Base-by-base conservation (phyloP, 2,113 vertebrate genomes). In the Stercorarius parasiticus region DNA sequence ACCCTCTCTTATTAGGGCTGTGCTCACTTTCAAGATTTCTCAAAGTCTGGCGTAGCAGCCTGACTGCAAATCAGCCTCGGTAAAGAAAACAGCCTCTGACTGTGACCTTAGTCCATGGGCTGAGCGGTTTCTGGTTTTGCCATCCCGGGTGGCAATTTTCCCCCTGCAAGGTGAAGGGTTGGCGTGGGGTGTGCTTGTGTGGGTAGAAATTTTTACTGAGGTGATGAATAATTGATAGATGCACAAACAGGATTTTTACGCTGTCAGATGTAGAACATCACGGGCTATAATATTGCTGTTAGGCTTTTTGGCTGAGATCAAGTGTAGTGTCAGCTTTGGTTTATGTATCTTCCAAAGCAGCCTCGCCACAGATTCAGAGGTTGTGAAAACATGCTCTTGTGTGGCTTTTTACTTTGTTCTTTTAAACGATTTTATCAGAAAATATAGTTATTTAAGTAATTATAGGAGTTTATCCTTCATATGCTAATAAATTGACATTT, bases 401-500 rank as follows among this genome's bases (percentile, higher is more conserved):
- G 42, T 58, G 87, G 1, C 69, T 89, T 95, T 96, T 82, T 30
- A 30, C 74, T 94, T 87, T 74, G 47, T 62, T 89, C 67, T 95
- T 95, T 85, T 69, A 9, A 69, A 52, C 50, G 25, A 38, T 93
- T 94, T 94, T 82, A 30, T 79, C 86, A 85, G 91, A 55, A 94
- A 95, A 80, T 45, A 23, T 22, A 58, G n/a, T 82, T 91, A 92
- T 89, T 92, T 85, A 85, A 82, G 59, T 76, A 69, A 79, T 56
- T 62, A 12, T 43, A 73, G 45, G 50, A 21, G 78, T 72, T 88
- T 93, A 87, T 94, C 89, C 56, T 89, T 95, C 85, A 55, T 96
- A 97, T 86, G 95, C 93, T 95, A 97, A 97, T 97, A 83, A 86
- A 93, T 78, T 95, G 94, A 90, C 93, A 90, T 95, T 95, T 96